Evolutionary conservation across 2,888 invertebrate species (phyloP).

Genomic region (Drosophila anceps): DNA sequence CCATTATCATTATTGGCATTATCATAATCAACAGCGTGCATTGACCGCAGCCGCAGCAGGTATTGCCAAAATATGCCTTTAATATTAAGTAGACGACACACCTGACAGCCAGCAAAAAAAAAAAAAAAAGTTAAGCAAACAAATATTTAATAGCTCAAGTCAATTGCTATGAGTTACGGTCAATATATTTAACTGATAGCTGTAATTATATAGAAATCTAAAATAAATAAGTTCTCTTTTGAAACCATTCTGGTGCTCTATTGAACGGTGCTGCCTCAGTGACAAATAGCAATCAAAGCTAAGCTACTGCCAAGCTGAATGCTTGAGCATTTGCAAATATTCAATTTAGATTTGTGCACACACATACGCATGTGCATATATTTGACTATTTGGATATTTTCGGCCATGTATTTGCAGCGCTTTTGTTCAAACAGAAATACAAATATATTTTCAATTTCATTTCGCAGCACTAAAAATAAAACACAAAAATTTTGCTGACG

Average conservation of each 20-base stretch:
- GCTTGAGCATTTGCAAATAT: constrained; percentile 17
- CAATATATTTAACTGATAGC: background rate
- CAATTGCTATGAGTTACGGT: background rate
- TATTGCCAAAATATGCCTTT: constrained; percentile 3
- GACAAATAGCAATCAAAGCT: constrained; percentile 52
- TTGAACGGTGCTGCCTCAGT: constrained; percentile 27
- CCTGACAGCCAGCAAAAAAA: constrained; percentile 43
- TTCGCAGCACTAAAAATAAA: constrained; percentile 40
- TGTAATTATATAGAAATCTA: background rate
- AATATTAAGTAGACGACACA: constrained; percentile 57
- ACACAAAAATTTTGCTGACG: constrained; percentile 30
- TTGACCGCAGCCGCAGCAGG: constrained; percentile 50
- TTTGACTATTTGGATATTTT: constrained; percentile 19
- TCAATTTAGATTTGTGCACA: constrained; percentile 24
- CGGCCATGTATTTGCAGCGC: constrained; percentile 19
- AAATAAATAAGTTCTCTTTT: background rate
- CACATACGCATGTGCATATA: background rate
- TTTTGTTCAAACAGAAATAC: constrained; percentile 17
- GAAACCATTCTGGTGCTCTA: background rate
- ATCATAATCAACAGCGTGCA: constrained; percentile 38
- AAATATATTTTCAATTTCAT: constrained; percentile 26
- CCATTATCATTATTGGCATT: constrained; percentile 8
- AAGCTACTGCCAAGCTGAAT: constrained; percentile 14
- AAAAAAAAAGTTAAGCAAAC: constrained; percentile 54
- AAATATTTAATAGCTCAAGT: constrained; percentile 7